Evolutionary conservation across 2,113 vertebrate species (phyloP).

Genomic region (Engraulis encrasicolus): DNA sequence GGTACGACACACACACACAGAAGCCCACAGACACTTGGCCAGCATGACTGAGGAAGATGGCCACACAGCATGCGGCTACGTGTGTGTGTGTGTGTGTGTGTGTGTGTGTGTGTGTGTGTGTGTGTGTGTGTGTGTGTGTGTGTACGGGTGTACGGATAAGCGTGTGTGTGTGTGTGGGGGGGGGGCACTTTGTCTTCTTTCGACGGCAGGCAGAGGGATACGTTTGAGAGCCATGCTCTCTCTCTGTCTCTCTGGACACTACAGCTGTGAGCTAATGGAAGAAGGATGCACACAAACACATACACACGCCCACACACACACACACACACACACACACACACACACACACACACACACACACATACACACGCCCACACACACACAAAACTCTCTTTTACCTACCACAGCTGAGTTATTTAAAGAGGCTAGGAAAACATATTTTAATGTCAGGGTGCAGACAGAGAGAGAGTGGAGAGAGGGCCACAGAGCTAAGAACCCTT

Average conservation of each 20-base stretch:
- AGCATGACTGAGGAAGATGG: not conserved
- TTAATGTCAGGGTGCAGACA: slow-evolving; percentile 67
- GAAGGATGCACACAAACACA: not conserved
- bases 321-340: slow-evolving; percentile 8
- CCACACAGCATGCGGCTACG: slow-evolving; percentile 23
- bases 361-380: slow-evolving; percentile 8
- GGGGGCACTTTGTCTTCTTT: not conserved
- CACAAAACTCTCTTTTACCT: slow-evolving; percentile 50
- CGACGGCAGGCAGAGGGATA: not conserved
- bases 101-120: not conserved
- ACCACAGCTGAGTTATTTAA: slow-evolving; percentile 72
- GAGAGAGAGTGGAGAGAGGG: slow-evolving; percentile 50
- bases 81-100: not conserved
- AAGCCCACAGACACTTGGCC: slow-evolving; percentile 14
- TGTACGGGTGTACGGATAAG: too few species aligned
- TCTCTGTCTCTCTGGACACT: slow-evolving; percentile 26
- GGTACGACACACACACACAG: not conserved
- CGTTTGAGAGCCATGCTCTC: not conserved
- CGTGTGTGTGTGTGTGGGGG: too few species aligned
- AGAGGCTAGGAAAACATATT: slow-evolving; percentile 60
- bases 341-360: slow-evolving; percentile 3
- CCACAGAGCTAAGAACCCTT: slow-evolving; percentile 46
- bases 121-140: not conserved
- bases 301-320: slow-evolving; percentile 1
- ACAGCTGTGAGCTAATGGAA: slow-evolving; percentile 9